phyloP scores from a whole-genome alignment of 2,113 vertebrate species.

The Lynx canadensis region DNA sequence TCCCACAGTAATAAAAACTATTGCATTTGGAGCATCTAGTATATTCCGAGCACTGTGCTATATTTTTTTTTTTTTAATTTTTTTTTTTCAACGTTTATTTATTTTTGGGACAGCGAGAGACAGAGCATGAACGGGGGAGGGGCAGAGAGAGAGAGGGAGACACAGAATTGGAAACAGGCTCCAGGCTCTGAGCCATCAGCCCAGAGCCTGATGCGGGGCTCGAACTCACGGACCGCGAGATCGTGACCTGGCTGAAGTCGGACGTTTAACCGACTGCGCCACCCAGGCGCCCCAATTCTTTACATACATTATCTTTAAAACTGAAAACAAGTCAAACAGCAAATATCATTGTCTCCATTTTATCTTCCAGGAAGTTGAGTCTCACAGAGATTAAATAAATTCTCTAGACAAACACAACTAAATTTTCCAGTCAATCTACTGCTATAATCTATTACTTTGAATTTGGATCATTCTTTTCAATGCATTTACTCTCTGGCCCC shows the following conservation, averaged over 20 bases:
- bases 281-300: too few relatives aligned
- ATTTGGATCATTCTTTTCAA: slow-evolving; percentile 32
- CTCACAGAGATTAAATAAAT: background rate
- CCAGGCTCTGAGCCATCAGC: too few relatives aligned
- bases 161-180: too few relatives aligned
- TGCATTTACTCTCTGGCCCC: background rate
- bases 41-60: background rate
- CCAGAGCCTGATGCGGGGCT: too few relatives aligned
- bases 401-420: background rate
- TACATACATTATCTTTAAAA: slow-evolving; percentile 26
- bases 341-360: background rate
- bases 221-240: too few relatives aligned
- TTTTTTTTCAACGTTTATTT: too few relatives aligned
- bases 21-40: slow-evolving; percentile 9
- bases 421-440: background rate
- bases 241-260: too few relatives aligned
- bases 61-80: too few relatives aligned
- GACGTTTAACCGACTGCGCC: too few relatives aligned
- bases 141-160: too few relatives aligned
- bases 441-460: slow-evolving; percentile 26
- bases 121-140: too few relatives aligned
- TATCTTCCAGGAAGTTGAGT: background rate
- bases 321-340: background rate
- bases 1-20: background rate
- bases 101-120: too few relatives aligned